A percentile compares a stretch with the other conserved stretches of the same genome.
Conservation (phyloP, 2,113 vertebrate species). For the Drymodes brunneopygia region DNA sequence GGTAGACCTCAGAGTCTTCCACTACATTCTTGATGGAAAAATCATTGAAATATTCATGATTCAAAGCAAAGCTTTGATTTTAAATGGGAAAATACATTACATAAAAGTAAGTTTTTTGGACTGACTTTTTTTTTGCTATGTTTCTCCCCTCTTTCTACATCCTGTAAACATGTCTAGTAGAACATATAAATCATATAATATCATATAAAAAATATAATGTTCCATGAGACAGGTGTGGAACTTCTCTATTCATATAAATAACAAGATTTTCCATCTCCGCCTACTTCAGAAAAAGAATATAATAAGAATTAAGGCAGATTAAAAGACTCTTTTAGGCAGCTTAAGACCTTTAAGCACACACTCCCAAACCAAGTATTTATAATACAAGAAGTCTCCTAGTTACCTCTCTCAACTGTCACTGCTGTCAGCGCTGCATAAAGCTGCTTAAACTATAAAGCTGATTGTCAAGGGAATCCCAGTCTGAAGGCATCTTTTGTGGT, state of each 20-base stretch:
- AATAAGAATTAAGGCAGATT: slow-evolving; percentile 23
- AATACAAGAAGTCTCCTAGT: slow-evolving; percentile 2
- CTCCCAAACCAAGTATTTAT: slow-evolving; percentile 23
- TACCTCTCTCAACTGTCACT: slow-evolving; percentile 22
- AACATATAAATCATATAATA: neutral
- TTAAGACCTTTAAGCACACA: slow-evolving; percentile 32
- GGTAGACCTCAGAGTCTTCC: neutral
- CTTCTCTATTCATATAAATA: neutral
- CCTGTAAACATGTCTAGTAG: neutral
- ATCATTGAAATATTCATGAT: neutral
- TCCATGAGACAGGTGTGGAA: neutral
- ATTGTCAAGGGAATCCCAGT: slow-evolving; percentile 18
- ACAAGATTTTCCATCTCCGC: neutral
- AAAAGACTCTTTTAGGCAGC: neutral
- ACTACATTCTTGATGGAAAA: neutral
- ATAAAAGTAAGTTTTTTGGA: neutral
- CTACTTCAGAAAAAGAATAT: neutral
- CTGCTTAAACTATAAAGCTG: slow-evolving; percentile 50
- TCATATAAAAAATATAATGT: neutral
- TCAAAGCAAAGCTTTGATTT: neutral
- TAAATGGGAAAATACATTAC: neutral
- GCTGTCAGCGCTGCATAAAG: slow-evolving; percentile 30
- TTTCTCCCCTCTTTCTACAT: neutral
- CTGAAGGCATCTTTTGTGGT: slow-evolving; percentile 1
- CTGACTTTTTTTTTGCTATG: neutral